Evolutionary conservation across 2,797 vertebrate genomes (phyloP).

Genomic region (Anomalospiza imberbis): DNA sequence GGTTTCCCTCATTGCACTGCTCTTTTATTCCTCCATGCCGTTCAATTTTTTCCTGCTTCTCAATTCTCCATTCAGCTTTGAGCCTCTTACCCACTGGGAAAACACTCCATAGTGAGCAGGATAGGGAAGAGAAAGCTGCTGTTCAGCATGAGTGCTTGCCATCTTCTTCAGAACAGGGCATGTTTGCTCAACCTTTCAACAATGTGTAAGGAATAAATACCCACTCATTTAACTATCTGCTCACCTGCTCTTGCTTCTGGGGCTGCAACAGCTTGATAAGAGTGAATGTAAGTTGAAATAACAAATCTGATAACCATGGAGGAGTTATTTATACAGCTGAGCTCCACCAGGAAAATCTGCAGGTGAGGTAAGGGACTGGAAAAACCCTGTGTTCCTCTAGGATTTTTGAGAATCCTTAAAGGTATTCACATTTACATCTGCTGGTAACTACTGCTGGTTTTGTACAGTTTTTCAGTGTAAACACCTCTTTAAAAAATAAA

Average conservation of each 20-base stretch:
- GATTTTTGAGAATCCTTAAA: neutral
- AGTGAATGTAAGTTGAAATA: neutral
- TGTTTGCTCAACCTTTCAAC: constrained; percentile 20
- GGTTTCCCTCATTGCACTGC: neutral
- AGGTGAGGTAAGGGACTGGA: neutral
- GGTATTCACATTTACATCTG: neutral
- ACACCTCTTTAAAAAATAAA: neutral
- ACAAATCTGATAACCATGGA: neutral
- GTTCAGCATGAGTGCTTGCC: neutral
- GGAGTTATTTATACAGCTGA: neutral
- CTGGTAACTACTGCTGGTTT: neutral
- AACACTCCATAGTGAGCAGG: neutral
- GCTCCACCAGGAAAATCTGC: neutral
- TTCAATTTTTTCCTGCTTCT: neutral
- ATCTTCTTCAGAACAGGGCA: neutral
- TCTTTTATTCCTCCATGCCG: neutral
- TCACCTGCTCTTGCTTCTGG: neutral
- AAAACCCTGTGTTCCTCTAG: neutral
- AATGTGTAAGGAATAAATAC: neutral
- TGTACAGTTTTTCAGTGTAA: neutral
- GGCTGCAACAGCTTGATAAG: neutral
- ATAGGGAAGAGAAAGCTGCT: neutral
- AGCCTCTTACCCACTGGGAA: neutral
- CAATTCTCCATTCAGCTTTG: neutral
- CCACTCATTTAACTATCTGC: neutral